phyloP scores from a whole-genome alignment of 2,113 vertebrate species.

The Sturnus vulgaris region DNA sequence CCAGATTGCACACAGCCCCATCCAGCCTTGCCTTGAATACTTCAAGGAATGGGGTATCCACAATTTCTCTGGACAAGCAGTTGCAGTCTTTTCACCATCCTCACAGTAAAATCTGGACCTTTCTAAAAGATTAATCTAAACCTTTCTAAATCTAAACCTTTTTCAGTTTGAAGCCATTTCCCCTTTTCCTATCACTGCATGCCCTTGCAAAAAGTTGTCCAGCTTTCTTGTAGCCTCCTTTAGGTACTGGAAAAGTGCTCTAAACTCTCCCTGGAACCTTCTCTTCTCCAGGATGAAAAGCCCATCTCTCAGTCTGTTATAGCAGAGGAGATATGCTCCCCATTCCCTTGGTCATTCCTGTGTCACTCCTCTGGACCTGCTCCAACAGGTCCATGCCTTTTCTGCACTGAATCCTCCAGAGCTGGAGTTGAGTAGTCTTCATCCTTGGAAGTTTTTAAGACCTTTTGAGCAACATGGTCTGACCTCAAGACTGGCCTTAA shows the following conservation, averaged over 20 bases:
- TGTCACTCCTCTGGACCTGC: neutral
- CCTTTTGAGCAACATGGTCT: neutral
- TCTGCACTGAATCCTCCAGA: neutral
- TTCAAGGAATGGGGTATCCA: neutral
- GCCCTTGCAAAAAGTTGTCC: neutral
- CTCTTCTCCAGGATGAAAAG: neutral
- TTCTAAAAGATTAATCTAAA: neutral
- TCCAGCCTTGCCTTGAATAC: neutral
- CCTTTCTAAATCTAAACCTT: neutral
- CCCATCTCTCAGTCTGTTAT: neutral
- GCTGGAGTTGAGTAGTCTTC: neutral
- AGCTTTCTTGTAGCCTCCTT: neutral
- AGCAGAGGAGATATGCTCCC: neutral
- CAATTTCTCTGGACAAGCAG: neutral
- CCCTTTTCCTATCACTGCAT: neutral
- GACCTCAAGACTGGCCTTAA: neutral
- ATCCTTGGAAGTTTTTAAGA: neutral
- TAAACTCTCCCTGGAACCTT: neutral
- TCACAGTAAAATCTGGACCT: neutral
- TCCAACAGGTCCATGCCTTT: neutral
- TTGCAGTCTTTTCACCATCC: neutral
- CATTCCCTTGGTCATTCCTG: neutral
- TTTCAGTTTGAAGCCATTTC: neutral
- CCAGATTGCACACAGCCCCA: neutral
- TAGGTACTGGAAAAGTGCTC: neutral